A percentile compares a stretch with the other conserved stretches of the same genome.
Evolutionary conservation across 2,888 invertebrate species (phyloP).

Genomic region (Nasonia oneida): DNA sequence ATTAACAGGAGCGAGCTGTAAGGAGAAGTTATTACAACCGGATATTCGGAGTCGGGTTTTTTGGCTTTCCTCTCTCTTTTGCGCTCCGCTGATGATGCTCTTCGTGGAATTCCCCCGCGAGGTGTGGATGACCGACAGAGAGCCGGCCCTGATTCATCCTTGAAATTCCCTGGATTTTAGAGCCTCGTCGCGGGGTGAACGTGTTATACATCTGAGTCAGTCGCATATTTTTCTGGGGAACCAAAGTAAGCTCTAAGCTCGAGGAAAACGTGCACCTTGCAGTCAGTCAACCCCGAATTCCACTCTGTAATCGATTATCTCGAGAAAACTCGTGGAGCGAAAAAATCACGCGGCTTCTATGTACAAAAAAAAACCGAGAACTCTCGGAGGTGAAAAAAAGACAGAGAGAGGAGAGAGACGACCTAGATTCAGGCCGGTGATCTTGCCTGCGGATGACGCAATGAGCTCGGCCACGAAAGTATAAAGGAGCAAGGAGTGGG

Average conservation of each 20-base stretch:
- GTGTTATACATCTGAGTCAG: background rate
- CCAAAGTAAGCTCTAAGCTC: too few species aligned
- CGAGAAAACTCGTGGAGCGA: constrained; percentile 3
- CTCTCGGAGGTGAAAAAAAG: constrained; percentile 1
- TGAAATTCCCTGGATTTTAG: constrained; percentile 39
- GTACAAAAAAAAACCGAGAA: background rate
- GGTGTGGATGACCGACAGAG: constrained; percentile 22
- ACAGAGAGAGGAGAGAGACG: constrained; percentile 66
- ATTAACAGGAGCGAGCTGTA: constrained; percentile 28
- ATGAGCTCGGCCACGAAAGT: constrained; percentile 62
- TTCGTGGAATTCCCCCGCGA: constrained; percentile 39
- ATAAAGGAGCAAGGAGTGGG: constrained; percentile 25
- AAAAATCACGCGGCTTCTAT: constrained; percentile 36
- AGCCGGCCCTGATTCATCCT: constrained; percentile 33
- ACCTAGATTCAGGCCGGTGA: constrained; percentile 76
- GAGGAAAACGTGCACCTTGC: background rate
- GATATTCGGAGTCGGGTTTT: constrained; percentile 42
- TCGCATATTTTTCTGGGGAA: background rate
- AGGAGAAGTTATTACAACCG: constrained; percentile 22
- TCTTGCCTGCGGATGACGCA: constrained; percentile 75
- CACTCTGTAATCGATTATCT: background rate
- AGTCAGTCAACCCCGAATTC: background rate
- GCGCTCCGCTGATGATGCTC: background rate
- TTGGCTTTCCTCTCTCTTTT: constrained; percentile 7
- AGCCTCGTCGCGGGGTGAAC: background rate